A percentile compares a stretch with the other conserved stretches of the same genome.
phyloP scores from a whole-genome alignment of 2,888 invertebrate genomes.

The Phania funesta region DNA sequence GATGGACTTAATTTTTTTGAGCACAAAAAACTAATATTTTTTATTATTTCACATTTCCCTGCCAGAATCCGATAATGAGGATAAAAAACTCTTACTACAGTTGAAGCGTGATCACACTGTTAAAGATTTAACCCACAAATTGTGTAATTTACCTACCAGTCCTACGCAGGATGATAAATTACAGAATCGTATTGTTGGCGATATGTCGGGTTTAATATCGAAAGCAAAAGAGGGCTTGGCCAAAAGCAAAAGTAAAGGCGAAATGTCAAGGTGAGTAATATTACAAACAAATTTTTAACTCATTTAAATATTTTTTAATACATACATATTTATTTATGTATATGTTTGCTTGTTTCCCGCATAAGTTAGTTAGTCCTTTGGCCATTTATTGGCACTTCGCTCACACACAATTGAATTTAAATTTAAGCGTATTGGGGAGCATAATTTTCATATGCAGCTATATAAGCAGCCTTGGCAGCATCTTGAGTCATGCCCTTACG shows the following conservation, averaged over 20 bases:
- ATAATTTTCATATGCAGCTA: slow-evolving; percentile 84
- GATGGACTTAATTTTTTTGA: too few species aligned
- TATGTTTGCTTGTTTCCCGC: too few species aligned
- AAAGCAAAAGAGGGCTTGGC: slow-evolving; percentile 96
- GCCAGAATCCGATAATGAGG: slow-evolving; percentile 83
- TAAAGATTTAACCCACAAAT: slow-evolving; percentile 92
- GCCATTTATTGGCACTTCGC: too few species aligned
- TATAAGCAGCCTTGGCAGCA: slow-evolving; percentile 89
- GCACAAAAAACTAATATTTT: background rate
- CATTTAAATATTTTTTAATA: background rate
- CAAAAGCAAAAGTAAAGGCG: slow-evolving; percentile 90
- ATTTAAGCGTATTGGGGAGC: slow-evolving; percentile 82
- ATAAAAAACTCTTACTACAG: slow-evolving; percentile 84
- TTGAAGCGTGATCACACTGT: slow-evolving; percentile 92
- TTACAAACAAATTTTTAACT: background rate
- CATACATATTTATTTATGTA: too few species aligned
- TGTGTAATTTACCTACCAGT: slow-evolving; percentile 85
- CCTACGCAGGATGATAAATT: slow-evolving; percentile 83
- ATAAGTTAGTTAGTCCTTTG: too few species aligned
- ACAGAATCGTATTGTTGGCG: slow-evolving; percentile 84
- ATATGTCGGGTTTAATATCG: slow-evolving; percentile 93
- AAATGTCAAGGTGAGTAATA: slow-evolving; percentile 79
- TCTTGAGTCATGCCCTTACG: slow-evolving; percentile 90
- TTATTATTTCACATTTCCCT: background rate
- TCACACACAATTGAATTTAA: background rate